Evolutionary conservation across 2,888 invertebrate genomes (phyloP).

Genomic region (Synanthedon andrenaeformis): DNA sequence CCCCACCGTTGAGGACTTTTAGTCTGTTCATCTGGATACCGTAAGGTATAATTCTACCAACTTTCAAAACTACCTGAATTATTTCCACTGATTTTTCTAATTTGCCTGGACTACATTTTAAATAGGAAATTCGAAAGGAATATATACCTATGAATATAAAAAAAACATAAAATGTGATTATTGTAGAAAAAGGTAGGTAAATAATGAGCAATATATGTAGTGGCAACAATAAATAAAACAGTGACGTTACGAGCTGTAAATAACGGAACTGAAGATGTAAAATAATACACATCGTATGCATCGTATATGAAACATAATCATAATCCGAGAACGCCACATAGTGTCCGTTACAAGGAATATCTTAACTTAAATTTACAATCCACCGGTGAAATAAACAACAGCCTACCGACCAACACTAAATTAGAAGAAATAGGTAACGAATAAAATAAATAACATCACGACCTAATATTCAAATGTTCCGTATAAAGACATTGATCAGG

Average conservation of each 20-base stretch:
- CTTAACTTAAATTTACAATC: constrained; percentile 26
- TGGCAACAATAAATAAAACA: no score
- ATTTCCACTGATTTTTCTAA: no score
- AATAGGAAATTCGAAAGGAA: no score
- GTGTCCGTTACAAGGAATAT: constrained; percentile 34
- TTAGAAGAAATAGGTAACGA: constrained; percentile 32
- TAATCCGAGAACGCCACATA: constrained; percentile 18
- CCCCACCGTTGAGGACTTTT: no score
- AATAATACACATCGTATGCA: constrained; percentile 20
- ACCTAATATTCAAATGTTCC: constrained; percentile 26
- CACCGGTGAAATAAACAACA: constrained; percentile 31
- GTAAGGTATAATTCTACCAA: no score
- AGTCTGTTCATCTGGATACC: no score
- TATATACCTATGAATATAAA: no score
- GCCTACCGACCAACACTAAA: constrained; percentile 33
- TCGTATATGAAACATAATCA: constrained; percentile 38
- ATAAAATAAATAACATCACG: constrained; percentile 19
- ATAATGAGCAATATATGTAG: no score
- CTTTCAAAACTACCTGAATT: no score
- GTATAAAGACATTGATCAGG: constrained; percentile 44
- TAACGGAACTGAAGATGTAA: constrained; percentile 19
- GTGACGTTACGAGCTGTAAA: constrained; percentile 1
- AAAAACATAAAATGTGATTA: no score
- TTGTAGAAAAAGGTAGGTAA: no score
- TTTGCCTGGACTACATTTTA: no score